Evolutionary conservation across 1,140 invertebrate genomes (phyloP).

Genomic region (Steinernema feltiae): DNA sequence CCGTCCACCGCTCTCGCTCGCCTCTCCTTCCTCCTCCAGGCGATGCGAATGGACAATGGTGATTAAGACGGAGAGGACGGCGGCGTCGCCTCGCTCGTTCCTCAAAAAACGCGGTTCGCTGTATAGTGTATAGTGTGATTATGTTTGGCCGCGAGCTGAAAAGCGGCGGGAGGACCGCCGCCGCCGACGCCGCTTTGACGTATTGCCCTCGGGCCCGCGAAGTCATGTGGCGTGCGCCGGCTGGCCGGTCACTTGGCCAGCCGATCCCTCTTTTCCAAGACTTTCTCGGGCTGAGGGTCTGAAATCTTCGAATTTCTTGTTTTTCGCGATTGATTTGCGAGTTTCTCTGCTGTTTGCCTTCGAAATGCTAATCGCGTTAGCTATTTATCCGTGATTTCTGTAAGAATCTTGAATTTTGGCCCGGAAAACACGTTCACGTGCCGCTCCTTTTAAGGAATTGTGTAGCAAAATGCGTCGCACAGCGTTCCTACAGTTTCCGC

Average conservation of each 20-base stretch:
- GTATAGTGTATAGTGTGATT: slow-evolving; percentile 15
- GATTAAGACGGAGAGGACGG: neutral
- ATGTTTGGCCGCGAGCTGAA: slow-evolving; percentile 8
- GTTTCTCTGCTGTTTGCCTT: too few relatives aligned
- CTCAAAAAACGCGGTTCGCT: neutral
- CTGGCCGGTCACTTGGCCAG: neutral
- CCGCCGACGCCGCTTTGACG: neutral
- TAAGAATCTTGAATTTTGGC: too few relatives aligned
- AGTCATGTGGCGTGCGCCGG: slow-evolving; percentile 12
- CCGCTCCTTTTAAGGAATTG: too few relatives aligned
- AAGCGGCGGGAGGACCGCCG: neutral
- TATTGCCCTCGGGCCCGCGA: neutral
- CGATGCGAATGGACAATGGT: slow-evolving; percentile 4
- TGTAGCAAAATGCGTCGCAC: too few relatives aligned
- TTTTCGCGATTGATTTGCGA: neutral
- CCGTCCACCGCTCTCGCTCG: neutral
- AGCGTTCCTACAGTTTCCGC: too few relatives aligned
- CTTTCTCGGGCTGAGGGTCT: neutral
- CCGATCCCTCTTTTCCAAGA: neutral
- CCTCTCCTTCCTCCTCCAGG: too few relatives aligned
- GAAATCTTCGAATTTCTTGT: neutral
- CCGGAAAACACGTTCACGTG: too few relatives aligned
- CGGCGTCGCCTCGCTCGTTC: neutral
- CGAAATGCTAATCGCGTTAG: too few relatives aligned
- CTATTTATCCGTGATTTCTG: too few relatives aligned